phyloP scores from a whole-genome alignment of 1,140 invertebrate genomes.

The Diorhabda sublineata region DNA sequence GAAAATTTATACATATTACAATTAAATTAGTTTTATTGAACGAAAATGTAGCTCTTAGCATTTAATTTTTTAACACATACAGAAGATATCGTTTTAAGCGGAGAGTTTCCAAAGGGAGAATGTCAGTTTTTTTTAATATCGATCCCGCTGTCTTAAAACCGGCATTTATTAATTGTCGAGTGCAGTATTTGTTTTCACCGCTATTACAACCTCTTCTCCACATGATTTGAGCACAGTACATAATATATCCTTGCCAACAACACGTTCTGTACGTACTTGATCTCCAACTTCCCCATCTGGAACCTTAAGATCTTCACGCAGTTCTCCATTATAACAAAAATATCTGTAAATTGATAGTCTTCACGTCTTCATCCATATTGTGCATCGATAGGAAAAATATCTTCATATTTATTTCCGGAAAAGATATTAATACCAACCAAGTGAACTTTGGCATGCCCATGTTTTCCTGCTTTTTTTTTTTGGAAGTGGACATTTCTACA shows the following conservation, averaged over 20 bases:
- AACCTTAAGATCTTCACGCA: conserved; percentile 93
- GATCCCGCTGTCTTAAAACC: conserved; percentile 35
- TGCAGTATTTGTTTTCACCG: conserved; percentile 89
- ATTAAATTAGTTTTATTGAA: conserved; percentile 43
- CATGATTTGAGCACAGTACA: conserved; percentile 90
- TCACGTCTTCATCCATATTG: conserved; percentile 98
- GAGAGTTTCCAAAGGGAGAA: conserved; percentile 53
- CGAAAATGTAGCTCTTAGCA: conserved; percentile 19
- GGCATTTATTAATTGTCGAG: conserved; percentile 87
- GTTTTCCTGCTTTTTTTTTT: conserved; percentile 94
- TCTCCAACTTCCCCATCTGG: conserved; percentile 86
- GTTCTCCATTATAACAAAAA: conserved; percentile 87
- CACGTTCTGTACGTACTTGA: conserved; percentile 73
- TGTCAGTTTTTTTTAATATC: conserved; percentile 9
- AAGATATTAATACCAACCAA: conserved; percentile 99
- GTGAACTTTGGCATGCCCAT: conserved; percentile 97
- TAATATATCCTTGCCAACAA: conserved; percentile 81
- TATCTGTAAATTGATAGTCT: conserved; percentile 94
- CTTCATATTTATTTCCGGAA: conserved; percentile 94
- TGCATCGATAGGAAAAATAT: conserved; percentile 99
- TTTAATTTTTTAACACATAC: conserved; percentile 38
- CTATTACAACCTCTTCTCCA: conserved; percentile 87
- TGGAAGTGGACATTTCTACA: conserved; percentile 99
- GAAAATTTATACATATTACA: conserved; percentile 34
- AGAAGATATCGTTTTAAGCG: conserved; percentile 36